These are phyloP conservation scores for Genyomyrus donnyi DNA, from an alignment of 2,113 vertebrate genomes.

Conservation along the genomic window DNA sequence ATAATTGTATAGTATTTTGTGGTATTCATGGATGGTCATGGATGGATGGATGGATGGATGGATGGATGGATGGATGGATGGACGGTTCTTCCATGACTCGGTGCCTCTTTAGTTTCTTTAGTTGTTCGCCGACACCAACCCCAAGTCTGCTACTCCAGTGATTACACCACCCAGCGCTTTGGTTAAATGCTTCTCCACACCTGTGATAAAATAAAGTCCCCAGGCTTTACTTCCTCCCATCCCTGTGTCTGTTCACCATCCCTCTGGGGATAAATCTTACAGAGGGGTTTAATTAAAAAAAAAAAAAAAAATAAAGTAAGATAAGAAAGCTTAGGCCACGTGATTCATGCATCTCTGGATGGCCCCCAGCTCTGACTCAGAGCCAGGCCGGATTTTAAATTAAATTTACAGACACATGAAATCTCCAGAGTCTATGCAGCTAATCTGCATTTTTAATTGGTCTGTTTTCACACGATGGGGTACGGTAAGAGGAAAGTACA, in stretches of 20 bases:
- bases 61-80: not conserved
- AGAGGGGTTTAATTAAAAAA: not conserved
- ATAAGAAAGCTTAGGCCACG: not conserved
- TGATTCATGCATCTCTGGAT: not conserved
- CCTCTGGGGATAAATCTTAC: not conserved
- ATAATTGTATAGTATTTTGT: not conserved
- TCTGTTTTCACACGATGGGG: not conserved
- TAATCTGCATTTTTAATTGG: conserved; percentile 11
- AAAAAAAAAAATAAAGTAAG: not conserved
- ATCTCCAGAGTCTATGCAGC: not conserved
- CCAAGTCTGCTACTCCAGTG: not conserved
- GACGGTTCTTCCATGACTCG: not conserved
- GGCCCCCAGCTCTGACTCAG: conserved; percentile 4
- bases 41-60: not conserved
- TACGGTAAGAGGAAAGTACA: not conserved
- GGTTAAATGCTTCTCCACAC: not conserved
- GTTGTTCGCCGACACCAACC: not conserved
- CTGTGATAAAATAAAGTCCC: not conserved
- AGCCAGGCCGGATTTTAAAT: conserved; percentile 6
- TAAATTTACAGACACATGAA: not conserved
- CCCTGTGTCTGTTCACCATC: not conserved
- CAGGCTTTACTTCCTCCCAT: not conserved
- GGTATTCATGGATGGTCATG: not conserved
- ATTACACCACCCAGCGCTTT: not conserved
- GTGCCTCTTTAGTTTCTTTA: not conserved